A percentile compares a stretch with the other conserved stretches of the same genome.
phyloP scores from a whole-genome alignment of 2,113 vertebrate genomes.

The Hyperopisus bebe region DNA sequence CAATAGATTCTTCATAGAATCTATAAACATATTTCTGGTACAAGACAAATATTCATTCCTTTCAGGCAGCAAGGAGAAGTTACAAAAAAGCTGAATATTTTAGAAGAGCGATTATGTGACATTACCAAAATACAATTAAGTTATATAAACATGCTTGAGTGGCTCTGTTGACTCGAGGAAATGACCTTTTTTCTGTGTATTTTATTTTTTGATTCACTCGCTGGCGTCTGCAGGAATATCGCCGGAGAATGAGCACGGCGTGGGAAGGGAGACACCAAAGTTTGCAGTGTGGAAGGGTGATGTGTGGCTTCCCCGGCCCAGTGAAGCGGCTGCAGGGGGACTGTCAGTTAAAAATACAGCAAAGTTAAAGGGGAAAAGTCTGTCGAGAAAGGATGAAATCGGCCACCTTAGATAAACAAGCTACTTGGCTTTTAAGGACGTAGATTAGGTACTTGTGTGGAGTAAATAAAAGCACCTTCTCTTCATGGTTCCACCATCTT shows the following conservation, averaged over 20 bases:
- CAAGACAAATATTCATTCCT: background rate
- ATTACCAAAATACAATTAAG: background rate
- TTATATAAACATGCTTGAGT: background rate
- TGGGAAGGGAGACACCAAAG: background rate
- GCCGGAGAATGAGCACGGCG: background rate
- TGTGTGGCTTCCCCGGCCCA: background rate
- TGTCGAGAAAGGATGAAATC: background rate
- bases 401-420: background rate
- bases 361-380: background rate
- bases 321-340: background rate
- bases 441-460: background rate
- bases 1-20: background rate
- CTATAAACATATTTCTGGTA: background rate
- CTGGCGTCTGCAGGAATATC: background rate
- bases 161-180: background rate
- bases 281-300: background rate
- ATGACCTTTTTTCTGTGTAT: background rate
- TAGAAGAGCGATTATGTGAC: background rate
- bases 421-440: background rate
- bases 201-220: background rate
- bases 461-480: background rate
- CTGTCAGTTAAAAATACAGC: background rate
- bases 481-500: background rate
- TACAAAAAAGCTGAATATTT: background rate
- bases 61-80: background rate